Conservation (phyloP, 1,140 invertebrate genomes). For the Drosophila kepulauana region DNA sequence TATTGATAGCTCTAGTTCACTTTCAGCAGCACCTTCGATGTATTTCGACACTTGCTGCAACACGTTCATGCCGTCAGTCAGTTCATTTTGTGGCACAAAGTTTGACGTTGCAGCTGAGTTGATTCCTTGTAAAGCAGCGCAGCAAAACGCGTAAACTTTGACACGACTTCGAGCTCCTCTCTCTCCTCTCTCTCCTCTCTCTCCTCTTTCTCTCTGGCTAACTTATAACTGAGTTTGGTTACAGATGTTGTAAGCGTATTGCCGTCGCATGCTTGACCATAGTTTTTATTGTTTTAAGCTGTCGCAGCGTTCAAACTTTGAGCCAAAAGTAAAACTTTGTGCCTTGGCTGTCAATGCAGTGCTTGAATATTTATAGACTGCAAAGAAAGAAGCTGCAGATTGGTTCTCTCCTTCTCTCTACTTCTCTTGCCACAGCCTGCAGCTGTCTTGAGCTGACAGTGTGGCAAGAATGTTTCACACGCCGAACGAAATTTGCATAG, state of each 20-base stretch:
- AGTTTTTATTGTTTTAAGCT: slow-evolving; percentile 70
- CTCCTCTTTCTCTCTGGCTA: not conserved
- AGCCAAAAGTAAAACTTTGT: slow-evolving; percentile 44
- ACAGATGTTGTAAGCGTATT: slow-evolving; percentile 7
- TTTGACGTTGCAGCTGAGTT: slow-evolving; percentile 8
- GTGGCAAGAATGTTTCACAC: slow-evolving; percentile 58
- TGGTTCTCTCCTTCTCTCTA: not conserved
- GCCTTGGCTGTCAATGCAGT: slow-evolving; percentile 61
- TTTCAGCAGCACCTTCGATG: not conserved
- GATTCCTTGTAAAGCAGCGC: slow-evolving; percentile 40
- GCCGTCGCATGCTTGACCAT: slow-evolving; percentile 24
- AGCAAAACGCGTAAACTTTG: slow-evolving; percentile 42
- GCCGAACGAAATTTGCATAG: slow-evolving; percentile 65
- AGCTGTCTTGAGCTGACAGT: slow-evolving; percentile 55
- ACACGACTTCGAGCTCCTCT: not conserved
- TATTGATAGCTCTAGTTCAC: not conserved
- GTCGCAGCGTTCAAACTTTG: slow-evolving; percentile 57
- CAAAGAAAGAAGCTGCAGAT: slow-evolving; percentile 9
- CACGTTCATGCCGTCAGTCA: slow-evolving; percentile 9
- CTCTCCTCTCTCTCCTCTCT: not conserved
- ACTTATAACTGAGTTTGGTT: slow-evolving; percentile 20
- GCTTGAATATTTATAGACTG: slow-evolving; percentile 70
- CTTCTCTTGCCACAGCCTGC: slow-evolving; percentile 25
- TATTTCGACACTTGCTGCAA: slow-evolving; percentile 4
- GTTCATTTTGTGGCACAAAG: slow-evolving; percentile 47